A percentile compares a stretch with the other conserved stretches of the same genome.
Evolutionary conservation across 2,113 vertebrate genomes (phyloP).

Genomic region (Apteryx owenii): DNA sequence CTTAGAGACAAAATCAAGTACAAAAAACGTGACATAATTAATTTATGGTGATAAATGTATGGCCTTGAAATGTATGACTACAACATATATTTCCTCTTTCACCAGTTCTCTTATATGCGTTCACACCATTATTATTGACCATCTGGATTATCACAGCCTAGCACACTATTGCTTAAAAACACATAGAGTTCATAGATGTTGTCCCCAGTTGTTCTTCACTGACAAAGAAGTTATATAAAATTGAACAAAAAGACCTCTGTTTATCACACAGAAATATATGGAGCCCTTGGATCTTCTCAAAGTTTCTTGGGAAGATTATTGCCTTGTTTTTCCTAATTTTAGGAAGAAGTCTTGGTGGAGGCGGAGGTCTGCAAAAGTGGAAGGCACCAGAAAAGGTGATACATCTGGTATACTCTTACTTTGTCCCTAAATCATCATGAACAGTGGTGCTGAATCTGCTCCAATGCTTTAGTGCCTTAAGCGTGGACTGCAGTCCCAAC

Average conservation of each 20-base stretch:
- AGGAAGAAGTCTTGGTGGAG: neutral
- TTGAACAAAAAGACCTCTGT: neutral
- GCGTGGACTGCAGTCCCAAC: neutral
- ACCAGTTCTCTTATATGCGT: neutral
- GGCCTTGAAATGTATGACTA: neutral
- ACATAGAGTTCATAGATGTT: neutral
- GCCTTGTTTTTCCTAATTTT: neutral
- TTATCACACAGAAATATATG: neutral
- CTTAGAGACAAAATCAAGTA: neutral
- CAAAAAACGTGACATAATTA: neutral
- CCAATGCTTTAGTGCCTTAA: neutral
- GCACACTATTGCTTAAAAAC: neutral
- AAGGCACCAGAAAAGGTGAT: neutral
- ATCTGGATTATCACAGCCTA: neutral
- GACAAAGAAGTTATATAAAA: neutral
- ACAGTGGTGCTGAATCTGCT: neutral
- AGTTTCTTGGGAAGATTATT: neutral
- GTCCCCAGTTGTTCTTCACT: neutral
- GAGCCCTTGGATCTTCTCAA: neutral
- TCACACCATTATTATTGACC: neutral
- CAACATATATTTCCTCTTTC: neutral
- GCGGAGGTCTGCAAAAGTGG: neutral
- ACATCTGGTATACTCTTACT: neutral
- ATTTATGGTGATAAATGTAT: neutral
- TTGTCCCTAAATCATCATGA: neutral